Evolutionary conservation across 2,113 vertebrate species (phyloP).

Genomic region (Narcine bancroftii): DNA sequence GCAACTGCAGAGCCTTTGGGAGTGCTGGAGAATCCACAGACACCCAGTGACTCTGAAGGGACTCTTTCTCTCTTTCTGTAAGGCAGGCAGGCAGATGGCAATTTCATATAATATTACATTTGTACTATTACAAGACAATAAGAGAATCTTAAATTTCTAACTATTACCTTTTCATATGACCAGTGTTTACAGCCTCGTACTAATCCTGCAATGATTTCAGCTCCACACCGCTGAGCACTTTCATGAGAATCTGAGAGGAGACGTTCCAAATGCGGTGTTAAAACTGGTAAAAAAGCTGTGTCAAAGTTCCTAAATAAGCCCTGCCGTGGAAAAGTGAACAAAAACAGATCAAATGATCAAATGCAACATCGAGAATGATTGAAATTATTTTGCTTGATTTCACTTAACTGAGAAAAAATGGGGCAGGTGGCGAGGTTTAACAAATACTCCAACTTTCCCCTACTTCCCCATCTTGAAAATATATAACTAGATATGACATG

Average conservation of each 20-base stretch:
- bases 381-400: background rate
- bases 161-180: slow-evolving; percentile 78
- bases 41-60: too few relatives aligned
- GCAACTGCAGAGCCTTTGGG: too few relatives aligned
- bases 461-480: background rate
- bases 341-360: slow-evolving; percentile 21
- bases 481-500: background rate
- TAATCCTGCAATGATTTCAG: slow-evolving; percentile 90
- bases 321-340: slow-evolving; percentile 51
- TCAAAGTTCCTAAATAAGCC: slow-evolving; percentile 90
- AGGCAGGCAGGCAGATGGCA: too few relatives aligned
- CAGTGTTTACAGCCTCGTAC: slow-evolving; percentile 94
- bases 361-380: background rate
- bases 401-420: too few relatives aligned
- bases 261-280: slow-evolving; percentile 80
- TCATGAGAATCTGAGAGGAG: slow-evolving; percentile 84
- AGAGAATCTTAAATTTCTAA: too few relatives aligned
- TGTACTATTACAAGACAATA: too few relatives aligned
- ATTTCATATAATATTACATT: too few relatives aligned
- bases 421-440: too few relatives aligned
- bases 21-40: too few relatives aligned
- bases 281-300: slow-evolving; percentile 75
- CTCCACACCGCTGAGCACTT: slow-evolving; percentile 87
- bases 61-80: too few relatives aligned
- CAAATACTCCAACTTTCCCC: too few relatives aligned